Evolutionary conservation across 2,113 vertebrate species (phyloP), one percentile per base, ranked within the genome.

Genomic region (Dermatemys mawii): DNA sequence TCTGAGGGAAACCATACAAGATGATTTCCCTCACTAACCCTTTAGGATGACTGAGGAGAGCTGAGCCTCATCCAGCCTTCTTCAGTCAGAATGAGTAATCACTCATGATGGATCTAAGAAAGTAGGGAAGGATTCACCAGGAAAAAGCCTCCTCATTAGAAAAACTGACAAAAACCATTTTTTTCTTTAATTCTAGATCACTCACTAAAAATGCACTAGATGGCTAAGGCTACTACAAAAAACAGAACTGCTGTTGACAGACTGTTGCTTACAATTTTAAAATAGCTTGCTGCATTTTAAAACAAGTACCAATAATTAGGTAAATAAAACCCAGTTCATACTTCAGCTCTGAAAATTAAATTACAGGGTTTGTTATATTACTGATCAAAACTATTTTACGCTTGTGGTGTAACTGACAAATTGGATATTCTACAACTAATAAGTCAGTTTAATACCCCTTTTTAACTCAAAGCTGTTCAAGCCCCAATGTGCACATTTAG

Each of bases 271-370:
- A 38, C 24, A 35, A 70, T 67, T 67, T 84, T 78, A 70, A 38
- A 70, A 7, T 9, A 84, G 46, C 12, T 84, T 67, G 46, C 32
- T 32, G 8, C 21, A 48, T 63, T 70, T n/a, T 67, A 63, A 93
- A 93, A 76, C 88, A 49, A 75, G 55, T 87, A 51, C 27, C 87
- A 87, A 49, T 60, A 83, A 50, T 3, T 88, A 90, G 81, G 38
- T 41, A 89, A 87, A 91, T 78, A 75, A 29, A 89, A 92, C 91
- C 53, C 78, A 60, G 32, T 83, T 89, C 26, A 44, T 89, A 78
- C 49, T 60, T 11, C n/a, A 70, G 70, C 80, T 86, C 81, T 60
- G 83, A 88, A 92, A 96, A 84, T 55, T 90, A 91, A 89, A 92
- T 73, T 88, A 91, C 67, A 78, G 82, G 60, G 92, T 87, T 88